Evolutionary conservation across 1,140 invertebrate species (phyloP).

Genomic region (Ladona fulva): DNA sequence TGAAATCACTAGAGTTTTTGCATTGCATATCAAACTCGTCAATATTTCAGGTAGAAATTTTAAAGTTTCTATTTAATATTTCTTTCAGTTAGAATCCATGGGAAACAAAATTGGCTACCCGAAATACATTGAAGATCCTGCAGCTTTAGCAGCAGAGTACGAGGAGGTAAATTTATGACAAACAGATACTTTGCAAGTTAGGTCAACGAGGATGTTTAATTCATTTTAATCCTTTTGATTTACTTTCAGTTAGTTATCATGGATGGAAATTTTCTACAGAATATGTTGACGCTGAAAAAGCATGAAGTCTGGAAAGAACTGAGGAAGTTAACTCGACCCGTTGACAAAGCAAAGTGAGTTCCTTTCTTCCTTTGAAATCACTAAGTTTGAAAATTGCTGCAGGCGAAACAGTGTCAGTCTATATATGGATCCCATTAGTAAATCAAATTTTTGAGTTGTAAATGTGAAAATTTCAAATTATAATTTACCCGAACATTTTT

Average conservation of each 20-base stretch:
- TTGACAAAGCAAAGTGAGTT: slow-evolving; percentile 43
- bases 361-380: not conserved
- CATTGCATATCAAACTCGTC: too few species aligned
- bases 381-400: too few species aligned
- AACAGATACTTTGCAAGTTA: slow-evolving; percentile 13
- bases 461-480: too few species aligned
- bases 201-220: not conserved
- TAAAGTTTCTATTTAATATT: not conserved
- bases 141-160: slow-evolving; percentile 41
- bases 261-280: slow-evolving; percentile 40
- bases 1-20: too few species aligned
- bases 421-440: too few species aligned
- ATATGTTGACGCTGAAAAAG: slow-evolving; percentile 38
- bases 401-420: too few species aligned
- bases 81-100: slow-evolving; percentile 36
- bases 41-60: too few species aligned
- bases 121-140: slow-evolving; percentile 42
- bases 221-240: slow-evolving; percentile 16
- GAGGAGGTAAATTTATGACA: slow-evolving; percentile 31
- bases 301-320: slow-evolving; percentile 40
- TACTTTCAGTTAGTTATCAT: slow-evolving; percentile 38
- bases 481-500: too few species aligned
- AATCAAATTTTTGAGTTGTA: too few species aligned
- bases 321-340: slow-evolving; percentile 38
- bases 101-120: slow-evolving; percentile 43